Conservation (phyloP, 1,140 invertebrate genomes). For the Bathynomus jamesi region DNA sequence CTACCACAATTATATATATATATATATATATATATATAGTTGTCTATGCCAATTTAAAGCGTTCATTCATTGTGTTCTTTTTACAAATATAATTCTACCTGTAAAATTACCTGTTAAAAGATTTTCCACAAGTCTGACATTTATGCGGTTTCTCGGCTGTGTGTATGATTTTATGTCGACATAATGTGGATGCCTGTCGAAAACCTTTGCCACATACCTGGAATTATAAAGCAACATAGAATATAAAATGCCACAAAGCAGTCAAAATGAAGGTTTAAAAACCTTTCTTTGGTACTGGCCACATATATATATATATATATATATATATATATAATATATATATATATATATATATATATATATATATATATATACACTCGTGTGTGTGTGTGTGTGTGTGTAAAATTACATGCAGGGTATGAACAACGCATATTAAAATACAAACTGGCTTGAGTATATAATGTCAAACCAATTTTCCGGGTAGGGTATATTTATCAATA, state of each 20-base stretch:
- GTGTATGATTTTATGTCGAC: slow-evolving; percentile 97
- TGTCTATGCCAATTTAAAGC: too few relatives aligned
- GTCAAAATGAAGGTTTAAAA: slow-evolving; percentile 16
- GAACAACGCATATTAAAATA: too few relatives aligned
- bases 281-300: too few relatives aligned
- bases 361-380: background rate
- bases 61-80: too few relatives aligned
- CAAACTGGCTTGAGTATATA: too few relatives aligned
- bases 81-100: too few relatives aligned
- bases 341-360: background rate
- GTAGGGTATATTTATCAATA: too few relatives aligned
- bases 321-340: background rate
- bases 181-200: slow-evolving; percentile 91
- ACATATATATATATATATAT: background rate
- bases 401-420: too few relatives aligned
- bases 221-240: slow-evolving; percentile 21
- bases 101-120: slow-evolving; percentile 75
- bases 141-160: slow-evolving; percentile 95
- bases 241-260: slow-evolving; percentile 3
- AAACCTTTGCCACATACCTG: slow-evolving; percentile 92
- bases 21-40: too few relatives aligned
- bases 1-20: too few relatives aligned
- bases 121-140: slow-evolving; percentile 89
- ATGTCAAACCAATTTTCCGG: too few relatives aligned
- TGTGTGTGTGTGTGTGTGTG: background rate